phyloP scores from a whole-genome alignment of 1,140 invertebrate species.

The Sarcophaga peregrina region DNA sequence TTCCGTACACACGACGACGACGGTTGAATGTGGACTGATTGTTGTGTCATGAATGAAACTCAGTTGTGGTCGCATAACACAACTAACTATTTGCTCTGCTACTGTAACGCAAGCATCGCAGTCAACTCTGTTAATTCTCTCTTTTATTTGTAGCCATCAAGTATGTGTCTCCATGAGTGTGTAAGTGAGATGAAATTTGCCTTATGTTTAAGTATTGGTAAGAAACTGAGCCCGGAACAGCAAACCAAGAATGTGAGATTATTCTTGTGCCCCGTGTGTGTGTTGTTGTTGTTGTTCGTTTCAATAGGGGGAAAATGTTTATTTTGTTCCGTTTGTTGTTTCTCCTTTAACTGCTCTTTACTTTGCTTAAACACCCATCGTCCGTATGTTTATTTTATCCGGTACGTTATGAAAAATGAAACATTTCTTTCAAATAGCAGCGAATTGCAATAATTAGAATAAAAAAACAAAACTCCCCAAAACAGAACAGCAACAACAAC shows the following conservation, averaged over 20 bases:
- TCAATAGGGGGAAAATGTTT: background rate
- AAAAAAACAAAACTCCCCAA: too few relatives aligned
- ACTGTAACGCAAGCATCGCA: slow-evolving; percentile 22
- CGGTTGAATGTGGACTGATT: slow-evolving; percentile 48
- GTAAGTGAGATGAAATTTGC: background rate
- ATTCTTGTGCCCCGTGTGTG: slow-evolving; percentile 14
- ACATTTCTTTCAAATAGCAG: background rate
- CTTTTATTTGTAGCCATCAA: background rate
- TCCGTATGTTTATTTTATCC: background rate
- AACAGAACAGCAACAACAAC: too few relatives aligned
- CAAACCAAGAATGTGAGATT: background rate
- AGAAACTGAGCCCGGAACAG: background rate
- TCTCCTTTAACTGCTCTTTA: background rate
- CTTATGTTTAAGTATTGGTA: background rate
- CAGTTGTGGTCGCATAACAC: slow-evolving; percentile 36
- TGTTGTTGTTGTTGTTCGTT: background rate
- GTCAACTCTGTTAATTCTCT: background rate
- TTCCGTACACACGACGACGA: slow-evolving; percentile 41
- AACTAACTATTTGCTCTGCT: background rate
- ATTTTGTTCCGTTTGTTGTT: slow-evolving; percentile 21
- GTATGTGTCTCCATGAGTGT: background rate
- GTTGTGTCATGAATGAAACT: slow-evolving; percentile 47
- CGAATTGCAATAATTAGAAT: background rate
- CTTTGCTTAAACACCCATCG: background rate
- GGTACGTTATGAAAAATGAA: slow-evolving; percentile 16